Conservation (phyloP, 1,140 invertebrate genomes). For the Diorhabda elongata region DNA sequence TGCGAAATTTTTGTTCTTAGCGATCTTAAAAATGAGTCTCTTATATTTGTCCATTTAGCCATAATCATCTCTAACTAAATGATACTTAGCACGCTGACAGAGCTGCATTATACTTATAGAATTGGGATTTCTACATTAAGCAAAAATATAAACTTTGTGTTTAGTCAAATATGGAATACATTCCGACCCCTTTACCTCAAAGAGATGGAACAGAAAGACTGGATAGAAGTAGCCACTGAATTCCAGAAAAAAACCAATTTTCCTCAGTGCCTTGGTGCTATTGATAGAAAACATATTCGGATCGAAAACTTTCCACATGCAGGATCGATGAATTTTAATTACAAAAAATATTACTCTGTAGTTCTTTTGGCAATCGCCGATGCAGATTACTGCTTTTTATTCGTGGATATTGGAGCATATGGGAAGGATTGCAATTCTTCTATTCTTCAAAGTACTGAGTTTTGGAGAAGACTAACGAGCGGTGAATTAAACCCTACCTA, state of each 20-base stretch:
- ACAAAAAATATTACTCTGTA: slow-evolving; percentile 42
- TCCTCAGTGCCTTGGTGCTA: slow-evolving; percentile 40
- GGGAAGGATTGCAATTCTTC: slow-evolving; percentile 34
- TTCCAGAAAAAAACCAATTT: slow-evolving; percentile 41
- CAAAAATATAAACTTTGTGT: slow-evolving; percentile 37
- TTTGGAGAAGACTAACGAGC: slow-evolving; percentile 13
- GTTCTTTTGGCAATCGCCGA: slow-evolving; percentile 42
- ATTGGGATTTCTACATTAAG: slow-evolving; percentile 38
- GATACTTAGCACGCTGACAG: slow-evolving; percentile 31
- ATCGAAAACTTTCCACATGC: slow-evolving; percentile 28
- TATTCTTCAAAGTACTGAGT: slow-evolving; percentile 20
- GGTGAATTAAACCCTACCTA: slow-evolving; percentile 10
- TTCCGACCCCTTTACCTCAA: slow-evolving; percentile 32
- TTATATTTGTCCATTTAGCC: too few species aligned
- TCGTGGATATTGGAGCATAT: slow-evolving; percentile 44
- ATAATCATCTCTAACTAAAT: too few species aligned
- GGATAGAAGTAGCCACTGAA: slow-evolving; percentile 34
- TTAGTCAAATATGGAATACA: slow-evolving; percentile 35
- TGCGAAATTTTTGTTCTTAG: neutral
- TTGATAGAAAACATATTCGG: slow-evolving; percentile 35
- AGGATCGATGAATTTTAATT: slow-evolving; percentile 43
- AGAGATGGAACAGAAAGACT: slow-evolving; percentile 33
- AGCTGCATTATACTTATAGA: slow-evolving; percentile 41
- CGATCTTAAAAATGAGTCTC: too few species aligned
- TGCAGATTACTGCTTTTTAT: slow-evolving; percentile 44